Base-by-base conservation (phyloP, 2,797 vertebrate species). In the Acanthiza pusilla region DNA sequence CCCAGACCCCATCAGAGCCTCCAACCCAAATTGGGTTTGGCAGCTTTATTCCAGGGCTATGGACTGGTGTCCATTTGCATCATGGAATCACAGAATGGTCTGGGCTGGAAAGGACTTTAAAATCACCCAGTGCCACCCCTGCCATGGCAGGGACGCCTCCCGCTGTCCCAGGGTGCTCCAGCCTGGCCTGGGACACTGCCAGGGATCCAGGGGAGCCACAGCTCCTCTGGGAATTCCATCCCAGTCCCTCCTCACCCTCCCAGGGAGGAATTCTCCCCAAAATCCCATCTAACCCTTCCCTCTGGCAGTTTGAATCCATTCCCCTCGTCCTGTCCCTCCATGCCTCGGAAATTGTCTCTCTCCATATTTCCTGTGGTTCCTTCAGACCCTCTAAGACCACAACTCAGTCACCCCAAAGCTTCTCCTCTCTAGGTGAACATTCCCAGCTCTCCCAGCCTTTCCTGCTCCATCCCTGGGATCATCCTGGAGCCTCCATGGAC, bases 61-160 rank as follows among this genome's bases (percentile, higher is more conserved):
- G 1, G 36, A 16, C 6, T 65, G 1, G 0, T 14, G 40, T 16
- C 34, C 21, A 0, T 32, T 42, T 25, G 6, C 34, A 2, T 4
- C 21, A 7, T 5, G 36, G 53, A 26, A 26, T 32, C 58, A 13
- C 10, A 10, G 57, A 47, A 26, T 19, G 27, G 36, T 32, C 58
- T 43, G 42, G 65, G 42, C 8, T 30, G 73, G 48, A 34, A 48
- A 18, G 50, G 17, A 48, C 50, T 9, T 25, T 4, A 30, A 54
- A 48, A 3, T 2, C 55, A 68, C 3, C 48, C 40, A 4, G 0
- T 13, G 7, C 36, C 40, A 32, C 19, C 11, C 67, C n/a, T n/a
- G n/a, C n/a, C n/a, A n/a, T n/a, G n/a, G n/a, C 20, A 51, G n/a
- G 38, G 23, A 53, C 54, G 25, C 10, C n/a, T 70, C 1, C 63